Conservation (phyloP, 2,113 vertebrate species). For the Oreochromis spilurus region DNA sequence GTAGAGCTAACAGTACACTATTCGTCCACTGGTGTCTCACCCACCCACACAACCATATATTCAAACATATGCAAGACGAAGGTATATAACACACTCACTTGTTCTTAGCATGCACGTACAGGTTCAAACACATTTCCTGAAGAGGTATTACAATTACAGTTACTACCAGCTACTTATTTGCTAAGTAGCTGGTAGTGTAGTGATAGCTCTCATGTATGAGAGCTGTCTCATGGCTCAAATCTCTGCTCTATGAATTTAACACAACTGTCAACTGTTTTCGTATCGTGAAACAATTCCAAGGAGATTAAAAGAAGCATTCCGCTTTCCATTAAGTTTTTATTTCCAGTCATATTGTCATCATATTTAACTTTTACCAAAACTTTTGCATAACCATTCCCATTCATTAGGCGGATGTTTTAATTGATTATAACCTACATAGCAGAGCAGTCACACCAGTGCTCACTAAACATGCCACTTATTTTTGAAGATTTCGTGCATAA, state of each 20-base stretch:
- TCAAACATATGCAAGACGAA: constrained; percentile 26
- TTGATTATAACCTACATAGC: background rate
- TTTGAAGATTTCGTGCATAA: background rate
- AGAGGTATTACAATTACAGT: background rate
- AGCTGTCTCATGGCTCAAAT: background rate
- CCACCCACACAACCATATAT: constrained; percentile 41
- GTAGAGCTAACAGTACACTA: background rate
- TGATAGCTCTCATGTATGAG: background rate
- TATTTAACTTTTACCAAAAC: background rate
- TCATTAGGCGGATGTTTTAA: background rate
- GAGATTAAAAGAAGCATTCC: background rate
- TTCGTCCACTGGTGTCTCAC: constrained; percentile 18
- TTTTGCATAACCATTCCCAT: background rate
- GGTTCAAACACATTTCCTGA: background rate
- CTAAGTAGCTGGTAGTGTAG: background rate
- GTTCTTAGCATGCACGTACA: background rate
- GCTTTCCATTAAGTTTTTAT: background rate
- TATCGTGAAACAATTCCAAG: background rate
- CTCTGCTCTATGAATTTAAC: background rate
- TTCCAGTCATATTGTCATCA: background rate
- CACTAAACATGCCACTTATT: background rate
- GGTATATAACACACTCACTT: background rate
- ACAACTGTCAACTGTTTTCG: background rate
- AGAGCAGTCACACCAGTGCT: no score
- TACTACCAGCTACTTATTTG: no score